phyloP scores from a whole-genome alignment of 1,140 invertebrate species.

The Bombus superbus region DNA sequence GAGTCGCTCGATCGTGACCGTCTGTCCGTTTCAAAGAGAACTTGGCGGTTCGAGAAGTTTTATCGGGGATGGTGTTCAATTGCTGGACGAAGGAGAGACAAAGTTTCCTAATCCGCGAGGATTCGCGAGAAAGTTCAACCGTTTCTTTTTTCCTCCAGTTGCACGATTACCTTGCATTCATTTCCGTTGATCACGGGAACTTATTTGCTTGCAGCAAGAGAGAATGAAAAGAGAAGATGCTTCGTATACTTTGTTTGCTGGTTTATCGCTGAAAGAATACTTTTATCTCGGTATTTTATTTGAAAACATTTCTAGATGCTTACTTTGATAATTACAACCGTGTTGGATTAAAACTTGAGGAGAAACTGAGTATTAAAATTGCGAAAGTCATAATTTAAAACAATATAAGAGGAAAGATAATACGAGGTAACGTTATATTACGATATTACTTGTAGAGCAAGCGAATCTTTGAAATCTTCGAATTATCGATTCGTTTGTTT shows the following conservation, averaged over 20 bases:
- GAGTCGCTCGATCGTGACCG: neutral
- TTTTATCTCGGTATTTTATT: no score
- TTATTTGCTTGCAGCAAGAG: neutral
- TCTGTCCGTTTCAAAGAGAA: neutral
- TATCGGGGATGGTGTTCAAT: neutral
- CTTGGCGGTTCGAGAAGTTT: constrained; percentile 5
- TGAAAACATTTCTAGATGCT: no score
- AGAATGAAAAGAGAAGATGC: neutral
- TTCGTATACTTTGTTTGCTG: no score
- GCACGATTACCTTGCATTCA: neutral
- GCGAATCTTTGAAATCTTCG: neutral
- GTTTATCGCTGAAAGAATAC: no score
- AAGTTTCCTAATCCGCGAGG: constrained; percentile 13
- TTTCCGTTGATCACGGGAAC: neutral
- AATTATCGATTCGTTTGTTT: neutral
- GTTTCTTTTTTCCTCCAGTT: neutral
- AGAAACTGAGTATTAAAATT: no score
- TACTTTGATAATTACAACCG: no score
- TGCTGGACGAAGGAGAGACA: neutral
- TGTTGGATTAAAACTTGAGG: no score
- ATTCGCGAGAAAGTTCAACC: constrained; percentile 1
- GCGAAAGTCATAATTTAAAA: neutral
- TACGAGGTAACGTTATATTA: neutral
- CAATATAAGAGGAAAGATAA: neutral
- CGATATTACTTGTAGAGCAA: neutral